Base-by-base conservation (phyloP, 1,140 invertebrate genomes). In the Aphidius gifuensis region DNA sequence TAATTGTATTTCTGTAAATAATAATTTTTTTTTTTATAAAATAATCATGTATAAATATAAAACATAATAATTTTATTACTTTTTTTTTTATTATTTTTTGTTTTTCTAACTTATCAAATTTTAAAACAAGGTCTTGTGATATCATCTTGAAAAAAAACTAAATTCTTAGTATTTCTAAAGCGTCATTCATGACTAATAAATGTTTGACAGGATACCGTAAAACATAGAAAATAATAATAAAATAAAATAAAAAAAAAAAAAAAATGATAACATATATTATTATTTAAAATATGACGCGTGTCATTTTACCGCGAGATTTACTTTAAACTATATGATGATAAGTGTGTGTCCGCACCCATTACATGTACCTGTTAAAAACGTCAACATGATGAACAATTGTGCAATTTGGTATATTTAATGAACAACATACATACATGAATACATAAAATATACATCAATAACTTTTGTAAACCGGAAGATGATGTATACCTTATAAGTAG, bases 141-240 rank as follows among this genome's bases (percentile, higher is more conserved):
- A 32, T 32, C 23, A 3, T 32, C 4, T 32, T 32, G 23, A 3
- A 32, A 3, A 32, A 3, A 32, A 32, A 32, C 4, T 32, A 4
- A 32, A 3, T 32, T 32, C 23, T 32, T 32, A 32, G 23, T 32
- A 32, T 53, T 7, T 50, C 47, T 50, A 50, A 11, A 23, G n/a
- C 8, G 48, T 11, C 32, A 53, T 39, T 53, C 45, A 59, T 63
- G 65, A 61, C 58, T 57, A 46, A 60, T 63, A 62, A 72, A 72
- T 71, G 68, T 72, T 72, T 66, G 62, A 70, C 64, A 65, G 63
- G 60, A 68, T 66, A 57, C 62, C 48, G 61, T 42, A 21, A 47
- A 23, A 42, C 9, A 55, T 9, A 55, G 53, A 55, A n/a, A 55
- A 42, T 42, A 58, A 32, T 32, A n/a, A 47, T 43, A 45, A 38